Evolutionary conservation across 2,797 vertebrate genomes (phyloP), one percentile per base, ranked within the genome.

Genomic region (Neopelma chrysocephalum): DNA sequence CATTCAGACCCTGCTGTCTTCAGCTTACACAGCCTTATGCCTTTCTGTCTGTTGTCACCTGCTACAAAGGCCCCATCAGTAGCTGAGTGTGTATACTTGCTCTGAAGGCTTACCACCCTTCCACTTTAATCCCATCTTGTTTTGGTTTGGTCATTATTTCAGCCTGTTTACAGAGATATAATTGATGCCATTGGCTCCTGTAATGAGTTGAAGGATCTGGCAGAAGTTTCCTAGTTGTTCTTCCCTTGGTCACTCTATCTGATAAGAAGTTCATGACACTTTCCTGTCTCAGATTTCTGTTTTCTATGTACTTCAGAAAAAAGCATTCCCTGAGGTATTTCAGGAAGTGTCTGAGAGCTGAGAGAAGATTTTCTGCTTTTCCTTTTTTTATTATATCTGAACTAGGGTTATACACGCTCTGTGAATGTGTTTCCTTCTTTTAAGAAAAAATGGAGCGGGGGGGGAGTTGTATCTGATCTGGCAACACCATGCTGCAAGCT

Each of bases 281-380:
- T 92, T 96, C 82, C 81, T 77, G 36, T 84, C 78, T 87, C 79
- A 65, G 64, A 64, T 56, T 50, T 22, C 57, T 86, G 32, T 89
- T 96, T 91, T 76, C 66, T 70, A 75, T 42, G 36, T 23, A 60
- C 45, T 87, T 80, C 56, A 88, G 78, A 94, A 95, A 31, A 89
- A 94, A 90, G 53, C 47, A 85, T 95, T 88, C 53, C 64, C 32
- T 0, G 0, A 58, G n/a, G 45, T 71, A 66, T 51, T 94, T 93
- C 54, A 92, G 73, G 78, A 90, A 51, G 51, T 64, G 42, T 80
- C 76, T 58, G 29, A 13, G 12, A 87, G 23, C 45, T 62, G 13
- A 84, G 16, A 90, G 38, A 21, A 95, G 38, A 78, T 71, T 90
- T 76, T 78, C 42, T 70, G 45, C 4, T 1, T 86, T 95, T 93